phyloP scores from a whole-genome alignment of 2,797 vertebrate genomes.

The Darevskia mixta region DNA sequence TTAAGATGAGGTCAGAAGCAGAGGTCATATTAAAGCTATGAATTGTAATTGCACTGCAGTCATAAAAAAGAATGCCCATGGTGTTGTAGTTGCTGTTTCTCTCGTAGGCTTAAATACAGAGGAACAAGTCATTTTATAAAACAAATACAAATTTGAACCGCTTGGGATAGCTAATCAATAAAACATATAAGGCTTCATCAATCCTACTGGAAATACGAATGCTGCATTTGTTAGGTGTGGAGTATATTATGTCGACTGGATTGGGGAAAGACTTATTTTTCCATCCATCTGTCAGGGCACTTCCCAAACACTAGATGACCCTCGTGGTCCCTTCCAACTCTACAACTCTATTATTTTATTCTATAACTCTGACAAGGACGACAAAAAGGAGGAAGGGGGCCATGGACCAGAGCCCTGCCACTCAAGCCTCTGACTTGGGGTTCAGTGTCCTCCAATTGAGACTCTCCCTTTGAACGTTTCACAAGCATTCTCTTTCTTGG shows the following conservation, averaged over 20 bases:
- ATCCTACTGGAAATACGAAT: not conserved
- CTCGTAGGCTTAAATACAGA: not conserved
- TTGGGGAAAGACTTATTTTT: not conserved
- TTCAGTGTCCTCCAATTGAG: no score
- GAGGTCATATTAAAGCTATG: constrained; percentile 53
- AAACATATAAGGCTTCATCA: not conserved
- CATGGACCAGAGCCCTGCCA: no score
- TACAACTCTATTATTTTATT: not conserved
- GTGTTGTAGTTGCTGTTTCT: not conserved
- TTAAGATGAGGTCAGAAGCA: constrained; percentile 55
- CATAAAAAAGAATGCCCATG: constrained; percentile 36
- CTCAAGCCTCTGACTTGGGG: no score
- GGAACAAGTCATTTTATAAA: not conserved
- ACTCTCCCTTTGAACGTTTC: no score
- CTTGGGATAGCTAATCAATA: constrained; percentile 20
- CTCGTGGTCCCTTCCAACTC: not conserved
- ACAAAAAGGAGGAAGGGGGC: no score
- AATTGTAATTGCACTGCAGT: constrained; percentile 39
- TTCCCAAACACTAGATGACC: no score
- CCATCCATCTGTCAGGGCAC: not conserved
- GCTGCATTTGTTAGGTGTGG: not conserved
- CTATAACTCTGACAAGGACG: not conserved
- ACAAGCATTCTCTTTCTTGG: no score
- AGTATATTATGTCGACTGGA: not conserved
- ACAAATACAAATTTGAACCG: constrained; percentile 13